These are phyloP conservation scores for Orthonyx spaldingii DNA, from an alignment of 2,113 vertebrate genomes.

Conservation along the genomic window DNA sequence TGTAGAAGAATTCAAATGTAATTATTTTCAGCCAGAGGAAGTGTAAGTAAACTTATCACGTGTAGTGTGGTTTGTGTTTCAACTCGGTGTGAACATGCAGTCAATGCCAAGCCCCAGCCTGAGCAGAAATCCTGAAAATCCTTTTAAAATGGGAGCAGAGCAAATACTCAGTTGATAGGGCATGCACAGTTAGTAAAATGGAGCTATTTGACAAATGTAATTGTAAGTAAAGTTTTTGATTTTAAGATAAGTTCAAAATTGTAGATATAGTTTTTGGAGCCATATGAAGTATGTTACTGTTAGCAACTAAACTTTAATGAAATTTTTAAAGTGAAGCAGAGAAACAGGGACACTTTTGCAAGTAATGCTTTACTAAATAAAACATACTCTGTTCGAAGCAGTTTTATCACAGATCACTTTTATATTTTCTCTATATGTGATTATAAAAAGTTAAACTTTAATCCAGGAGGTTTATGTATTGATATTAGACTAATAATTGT, in stretches of 20 bases:
- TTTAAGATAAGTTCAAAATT: background rate
- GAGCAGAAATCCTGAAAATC: background rate
- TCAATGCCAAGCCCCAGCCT: background rate
- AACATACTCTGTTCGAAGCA: background rate
- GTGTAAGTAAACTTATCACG: background rate
- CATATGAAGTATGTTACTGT: background rate
- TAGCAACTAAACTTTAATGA: background rate
- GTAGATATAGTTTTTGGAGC: background rate
- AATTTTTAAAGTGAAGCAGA: background rate
- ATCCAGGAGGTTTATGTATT: background rate
- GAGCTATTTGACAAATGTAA: background rate
- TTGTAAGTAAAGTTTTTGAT: background rate
- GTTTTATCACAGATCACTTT: background rate
- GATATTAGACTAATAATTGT: background rate
- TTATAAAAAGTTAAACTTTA: background rate
- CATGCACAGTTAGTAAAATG: background rate
- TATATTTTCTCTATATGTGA: background rate
- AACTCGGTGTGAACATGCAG: background rate
- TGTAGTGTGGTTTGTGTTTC: background rate
- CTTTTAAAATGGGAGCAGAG: background rate
- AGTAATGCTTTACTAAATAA: background rate
- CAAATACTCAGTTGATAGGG: background rate
- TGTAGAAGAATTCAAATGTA: background rate
- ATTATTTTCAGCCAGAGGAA: background rate
- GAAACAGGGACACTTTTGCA: background rate